Evolutionary conservation across 2,888 invertebrate genomes (phyloP).

Genomic region (Nematopogon swammerdamellus): DNA sequence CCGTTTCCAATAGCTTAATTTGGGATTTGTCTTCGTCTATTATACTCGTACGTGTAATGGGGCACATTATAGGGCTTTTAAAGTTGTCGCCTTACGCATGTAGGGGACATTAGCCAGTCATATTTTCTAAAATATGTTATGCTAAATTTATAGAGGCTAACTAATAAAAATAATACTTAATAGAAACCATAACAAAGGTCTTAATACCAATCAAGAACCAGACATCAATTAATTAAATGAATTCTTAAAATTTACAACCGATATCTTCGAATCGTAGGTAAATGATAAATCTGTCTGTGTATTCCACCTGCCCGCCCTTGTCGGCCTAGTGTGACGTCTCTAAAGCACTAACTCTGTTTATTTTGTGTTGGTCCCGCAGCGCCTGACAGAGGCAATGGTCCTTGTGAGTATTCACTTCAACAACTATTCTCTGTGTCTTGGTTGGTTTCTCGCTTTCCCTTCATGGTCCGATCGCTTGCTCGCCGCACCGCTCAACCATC

Average conservation of each 20-base stretch:
- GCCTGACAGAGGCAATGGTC: conserved; percentile 81
- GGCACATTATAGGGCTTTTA: no score
- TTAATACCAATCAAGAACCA: background rate
- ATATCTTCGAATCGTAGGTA: no score
- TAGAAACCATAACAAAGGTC: background rate
- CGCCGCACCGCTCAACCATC: background rate
- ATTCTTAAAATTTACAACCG: no score
- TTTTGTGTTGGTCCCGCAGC: conserved; percentile 59
- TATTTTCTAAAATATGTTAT: no score
- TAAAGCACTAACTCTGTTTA: background rate
- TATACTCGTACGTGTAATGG: no score
- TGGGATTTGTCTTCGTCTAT: no score
- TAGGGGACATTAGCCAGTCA: no score
- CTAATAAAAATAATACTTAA: no score
- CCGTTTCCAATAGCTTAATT: no score
- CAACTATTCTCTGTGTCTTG: background rate
- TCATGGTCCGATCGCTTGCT: background rate
- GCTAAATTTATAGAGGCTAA: no score
- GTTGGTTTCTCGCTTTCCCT: background rate
- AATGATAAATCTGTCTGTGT: background rate
- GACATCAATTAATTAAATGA: background rate
- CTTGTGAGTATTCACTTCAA: conserved; percentile 70
- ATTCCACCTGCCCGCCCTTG: background rate
- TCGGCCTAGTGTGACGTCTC: background rate
- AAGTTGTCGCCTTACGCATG: no score